Conservation (phyloP, 2,113 vertebrate genomes). For the Osmerus eperlanus region DNA sequence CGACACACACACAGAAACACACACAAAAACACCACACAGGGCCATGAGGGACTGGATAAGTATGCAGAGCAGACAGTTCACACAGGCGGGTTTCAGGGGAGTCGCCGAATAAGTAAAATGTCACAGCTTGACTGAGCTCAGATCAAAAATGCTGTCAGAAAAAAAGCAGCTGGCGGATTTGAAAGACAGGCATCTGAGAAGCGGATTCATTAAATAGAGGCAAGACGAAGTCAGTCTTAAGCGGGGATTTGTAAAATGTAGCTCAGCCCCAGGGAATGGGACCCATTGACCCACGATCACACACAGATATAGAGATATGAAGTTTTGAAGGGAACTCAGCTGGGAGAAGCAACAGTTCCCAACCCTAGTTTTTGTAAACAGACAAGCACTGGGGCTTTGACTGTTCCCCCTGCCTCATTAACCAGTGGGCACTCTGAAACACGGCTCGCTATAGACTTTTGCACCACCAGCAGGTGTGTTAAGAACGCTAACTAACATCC, state of each 20-base stretch:
- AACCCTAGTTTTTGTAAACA: no score
- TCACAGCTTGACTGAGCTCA: slow-evolving; percentile 49
- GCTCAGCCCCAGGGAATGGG: slow-evolving; percentile 32
- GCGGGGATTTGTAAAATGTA: slow-evolving; percentile 30
- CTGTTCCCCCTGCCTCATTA: no score
- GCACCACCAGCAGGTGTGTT: background rate
- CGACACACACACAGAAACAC: slow-evolving; percentile 9
- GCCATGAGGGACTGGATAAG: slow-evolving; percentile 40
- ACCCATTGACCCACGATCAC: no score
- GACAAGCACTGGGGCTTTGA: no score
- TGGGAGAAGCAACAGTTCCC: no score
- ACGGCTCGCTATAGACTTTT: no score
- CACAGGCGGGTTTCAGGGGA: slow-evolving; percentile 32
- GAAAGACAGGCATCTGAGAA: slow-evolving; percentile 48
- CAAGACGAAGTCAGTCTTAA: slow-evolving; percentile 45
- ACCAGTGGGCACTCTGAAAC: no score
- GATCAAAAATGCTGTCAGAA: slow-evolving; percentile 54
- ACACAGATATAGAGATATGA: no score
- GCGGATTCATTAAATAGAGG: slow-evolving; percentile 56
- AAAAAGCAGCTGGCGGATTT: slow-evolving; percentile 43
- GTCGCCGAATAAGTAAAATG: slow-evolving; percentile 52
- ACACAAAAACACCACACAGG: background rate
- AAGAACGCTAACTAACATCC: background rate
- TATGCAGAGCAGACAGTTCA: slow-evolving; percentile 24
- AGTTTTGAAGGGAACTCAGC: no score